These are phyloP conservation scores for Caretta caretta DNA, from an alignment of 2,113 vertebrate genomes.

Conservation along the genomic window DNA sequence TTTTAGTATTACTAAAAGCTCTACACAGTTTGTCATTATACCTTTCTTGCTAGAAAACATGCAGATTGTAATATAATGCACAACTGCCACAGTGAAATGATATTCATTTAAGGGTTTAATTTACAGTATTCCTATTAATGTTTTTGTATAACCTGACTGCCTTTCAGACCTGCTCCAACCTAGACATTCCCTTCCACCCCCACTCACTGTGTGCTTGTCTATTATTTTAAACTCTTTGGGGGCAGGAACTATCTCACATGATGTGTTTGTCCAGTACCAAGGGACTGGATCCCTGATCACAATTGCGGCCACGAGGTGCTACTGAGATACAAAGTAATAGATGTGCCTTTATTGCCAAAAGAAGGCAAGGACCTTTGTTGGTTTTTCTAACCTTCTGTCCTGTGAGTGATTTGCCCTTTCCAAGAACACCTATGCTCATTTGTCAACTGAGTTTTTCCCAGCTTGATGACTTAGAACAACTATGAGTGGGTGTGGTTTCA, in stretches of 20 bases:
- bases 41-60: background rate
- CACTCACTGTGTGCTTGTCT: background rate
- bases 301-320: background rate
- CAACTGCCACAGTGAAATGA: background rate
- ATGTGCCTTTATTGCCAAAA: background rate
- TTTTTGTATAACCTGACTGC: background rate
- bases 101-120: background rate
- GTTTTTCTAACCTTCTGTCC: too few species aligned
- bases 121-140: background rate
- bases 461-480: background rate
- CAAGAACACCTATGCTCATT: background rate
- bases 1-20: background rate
- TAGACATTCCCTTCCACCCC: background rate
- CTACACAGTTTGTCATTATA: too few species aligned
- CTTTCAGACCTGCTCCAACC: background rate
- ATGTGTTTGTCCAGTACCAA: background rate
- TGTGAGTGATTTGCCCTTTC: background rate
- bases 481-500: background rate
- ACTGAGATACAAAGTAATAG: background rate
- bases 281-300: background rate
- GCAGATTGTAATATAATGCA: background rate
- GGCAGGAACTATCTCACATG: background rate
- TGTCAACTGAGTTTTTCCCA: background rate
- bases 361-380: background rate
- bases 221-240: too few species aligned